phyloP scores from a whole-genome alignment of 2,888 invertebrate genomes.

The Dromius quadrimaculatus region DNA sequence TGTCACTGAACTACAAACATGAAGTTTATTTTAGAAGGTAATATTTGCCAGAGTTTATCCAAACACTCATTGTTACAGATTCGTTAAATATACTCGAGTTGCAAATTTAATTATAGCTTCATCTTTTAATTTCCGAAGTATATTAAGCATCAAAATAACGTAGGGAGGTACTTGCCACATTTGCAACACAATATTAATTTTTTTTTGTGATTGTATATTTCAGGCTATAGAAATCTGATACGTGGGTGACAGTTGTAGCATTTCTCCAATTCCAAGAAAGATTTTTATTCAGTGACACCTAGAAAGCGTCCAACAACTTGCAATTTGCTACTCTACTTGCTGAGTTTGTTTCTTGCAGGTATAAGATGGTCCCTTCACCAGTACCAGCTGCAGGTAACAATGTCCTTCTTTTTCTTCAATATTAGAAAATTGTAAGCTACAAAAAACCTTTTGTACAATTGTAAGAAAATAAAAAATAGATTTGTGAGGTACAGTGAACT shows the following conservation, averaged over 20 bases:
- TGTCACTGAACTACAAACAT: constrained; percentile 12
- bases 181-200: no score
- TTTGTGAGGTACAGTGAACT: constrained; percentile 10
- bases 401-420: not conserved
- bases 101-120: constrained; percentile 15
- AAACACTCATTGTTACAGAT: no score
- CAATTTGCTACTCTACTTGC: constrained; percentile 18
- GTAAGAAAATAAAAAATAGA: constrained; percentile 16
- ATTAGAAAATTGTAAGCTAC: no score
- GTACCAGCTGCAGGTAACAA: constrained; percentile 37
- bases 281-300: constrained; percentile 22
- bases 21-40: constrained; percentile 13
- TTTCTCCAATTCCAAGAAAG: constrained; percentile 42
- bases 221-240: constrained; percentile 27
- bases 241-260: constrained; percentile 34
- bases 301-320: constrained; percentile 25
- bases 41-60: constrained; percentile 9
- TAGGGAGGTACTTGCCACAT: no score
- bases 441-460: constrained; percentile 5
- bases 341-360: constrained; percentile 24
- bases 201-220: no score
- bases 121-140: constrained; percentile 16
- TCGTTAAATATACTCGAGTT: no score
- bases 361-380: constrained; percentile 16
- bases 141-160: constrained; percentile 14